Base-by-base conservation (phyloP, 2,797 vertebrate species). In the Moxostoma hubbsi region DNA sequence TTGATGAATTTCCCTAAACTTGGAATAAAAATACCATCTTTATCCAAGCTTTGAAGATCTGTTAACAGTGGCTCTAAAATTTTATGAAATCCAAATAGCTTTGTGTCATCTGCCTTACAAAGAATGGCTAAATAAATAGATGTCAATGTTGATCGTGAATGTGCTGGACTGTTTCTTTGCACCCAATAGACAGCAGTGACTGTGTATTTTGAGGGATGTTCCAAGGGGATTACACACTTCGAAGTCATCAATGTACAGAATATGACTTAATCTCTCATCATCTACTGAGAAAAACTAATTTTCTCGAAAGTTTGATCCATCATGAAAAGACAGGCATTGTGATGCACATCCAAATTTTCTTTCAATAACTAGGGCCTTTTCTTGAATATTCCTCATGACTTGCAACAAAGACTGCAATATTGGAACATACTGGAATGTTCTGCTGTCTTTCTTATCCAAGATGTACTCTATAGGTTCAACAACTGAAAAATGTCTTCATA, bases 21-120 rank as follows among this genome's bases (percentile, higher is more conserved):
- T 65, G 45, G 63, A 47, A 65, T 46, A 64, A 64, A 59, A 59
- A 59, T 24, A 24, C 18, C 9, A 1, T 61, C 63, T 65, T 65
- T 65, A 15, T 65, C n/a, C 63, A 65, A 46, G 43, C 43, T 64
- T 64, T 46, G 43, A 64, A 64, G 43, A 15, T 64, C 43, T 0
- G 62, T 2, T 0, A 64, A 5, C 1, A 64, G 62, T 45, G 62
- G 62, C 7, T 47, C 4, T 46, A 64, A n/a, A 46, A 64, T 13
- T 9, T 64, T 64, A 13, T 64, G 62, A 46, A 5, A 64, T 46
- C 43, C 43, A 64, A 47, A 64, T 64, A 13, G 1, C 43, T 64
- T 46, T 46, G 36, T 62, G 36, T 63, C 13, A 64, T 46, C 43
- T 64, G 62, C 62, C 5, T 64, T 46, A 1, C 13, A 64, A 4